phyloP scores from a whole-genome alignment of 2,888 invertebrate genomes.

The Noctua janthe region DNA sequence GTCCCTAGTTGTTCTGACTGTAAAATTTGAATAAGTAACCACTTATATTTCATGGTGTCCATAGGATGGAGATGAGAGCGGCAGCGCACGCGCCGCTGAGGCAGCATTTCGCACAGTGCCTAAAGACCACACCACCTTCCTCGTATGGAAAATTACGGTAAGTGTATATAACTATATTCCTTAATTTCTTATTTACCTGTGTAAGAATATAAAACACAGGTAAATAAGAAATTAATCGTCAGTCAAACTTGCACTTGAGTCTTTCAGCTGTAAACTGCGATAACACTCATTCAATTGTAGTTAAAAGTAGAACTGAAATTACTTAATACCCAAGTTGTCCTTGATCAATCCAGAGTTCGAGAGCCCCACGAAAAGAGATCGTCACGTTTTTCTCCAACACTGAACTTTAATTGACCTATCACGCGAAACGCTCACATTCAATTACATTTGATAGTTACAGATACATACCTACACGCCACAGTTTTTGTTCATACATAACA shows the following conservation, averaged over 20 bases:
- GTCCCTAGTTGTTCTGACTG: neutral
- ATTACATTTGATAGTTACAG: slow-evolving; percentile 52
- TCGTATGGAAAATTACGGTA: slow-evolving; percentile 97
- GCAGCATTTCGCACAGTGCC: slow-evolving; percentile 95
- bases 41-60: slow-evolving; percentile 29
- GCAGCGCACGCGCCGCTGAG: slow-evolving; percentile 89
- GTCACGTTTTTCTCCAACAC: slow-evolving; percentile 70
- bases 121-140: slow-evolving; percentile 94
- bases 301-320: neutral
- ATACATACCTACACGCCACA: slow-evolving; percentile 56
- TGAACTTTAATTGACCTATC: slow-evolving; percentile 74
- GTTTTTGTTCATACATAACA: slow-evolving; percentile 65
- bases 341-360: slow-evolving; percentile 50
- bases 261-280: neutral
- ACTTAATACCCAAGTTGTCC: slow-evolving; percentile 35
- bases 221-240: too few relatives aligned
- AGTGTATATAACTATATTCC: slow-evolving; percentile 58
- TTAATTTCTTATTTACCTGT: too few relatives aligned
- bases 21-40: neutral
- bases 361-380: slow-evolving; percentile 39
- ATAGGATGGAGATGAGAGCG: slow-evolving; percentile 86
- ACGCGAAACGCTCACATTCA: slow-evolving; percentile 67
- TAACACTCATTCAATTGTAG: neutral
- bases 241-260: too few relatives aligned
- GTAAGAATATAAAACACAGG: too few relatives aligned